phyloP scores from a whole-genome alignment of 2,888 invertebrate genomes.

The Tinea trinotella region DNA sequence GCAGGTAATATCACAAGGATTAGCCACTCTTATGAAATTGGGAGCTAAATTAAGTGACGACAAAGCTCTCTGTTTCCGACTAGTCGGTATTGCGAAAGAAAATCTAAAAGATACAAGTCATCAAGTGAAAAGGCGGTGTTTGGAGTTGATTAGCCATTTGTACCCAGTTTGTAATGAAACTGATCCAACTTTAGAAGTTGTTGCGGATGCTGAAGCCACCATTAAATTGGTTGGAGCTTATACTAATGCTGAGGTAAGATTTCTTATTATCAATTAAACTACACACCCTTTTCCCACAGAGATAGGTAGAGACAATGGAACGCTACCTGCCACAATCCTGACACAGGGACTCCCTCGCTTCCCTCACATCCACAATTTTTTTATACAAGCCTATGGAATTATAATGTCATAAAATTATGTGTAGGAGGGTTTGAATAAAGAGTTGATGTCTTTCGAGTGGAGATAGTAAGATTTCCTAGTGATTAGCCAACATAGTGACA shows the following conservation, averaged over 20 bases:
- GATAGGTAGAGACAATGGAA: too few relatives aligned
- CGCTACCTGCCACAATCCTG: too few relatives aligned
- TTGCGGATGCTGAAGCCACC: slow-evolving; percentile 73
- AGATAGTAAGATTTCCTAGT: too few relatives aligned
- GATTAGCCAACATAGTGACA: too few relatives aligned
- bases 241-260: slow-evolving; percentile 78
- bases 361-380: too few relatives aligned
- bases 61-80: slow-evolving; percentile 72
- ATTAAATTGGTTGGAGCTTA: slow-evolving; percentile 86
- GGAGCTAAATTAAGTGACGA: slow-evolving; percentile 75
- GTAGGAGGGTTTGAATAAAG: too few relatives aligned
- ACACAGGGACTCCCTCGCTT: too few relatives aligned
- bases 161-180: slow-evolving; percentile 72
- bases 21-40: slow-evolving; percentile 79
- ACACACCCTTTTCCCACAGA: too few relatives aligned
- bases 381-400: background rate
- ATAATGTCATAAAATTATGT: background rate
- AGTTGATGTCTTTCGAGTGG: too few relatives aligned
- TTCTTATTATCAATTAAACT: too few relatives aligned
- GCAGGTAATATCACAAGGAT: slow-evolving; percentile 80
- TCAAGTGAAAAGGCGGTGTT: slow-evolving; percentile 83
- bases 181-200: slow-evolving; percentile 56
- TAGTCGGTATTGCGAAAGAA: slow-evolving; percentile 76
- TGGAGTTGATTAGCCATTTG: slow-evolving; percentile 84
- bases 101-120: slow-evolving; percentile 84